Conservation (phyloP, 2,888 invertebrate genomes). For the Amiota minor region DNA sequence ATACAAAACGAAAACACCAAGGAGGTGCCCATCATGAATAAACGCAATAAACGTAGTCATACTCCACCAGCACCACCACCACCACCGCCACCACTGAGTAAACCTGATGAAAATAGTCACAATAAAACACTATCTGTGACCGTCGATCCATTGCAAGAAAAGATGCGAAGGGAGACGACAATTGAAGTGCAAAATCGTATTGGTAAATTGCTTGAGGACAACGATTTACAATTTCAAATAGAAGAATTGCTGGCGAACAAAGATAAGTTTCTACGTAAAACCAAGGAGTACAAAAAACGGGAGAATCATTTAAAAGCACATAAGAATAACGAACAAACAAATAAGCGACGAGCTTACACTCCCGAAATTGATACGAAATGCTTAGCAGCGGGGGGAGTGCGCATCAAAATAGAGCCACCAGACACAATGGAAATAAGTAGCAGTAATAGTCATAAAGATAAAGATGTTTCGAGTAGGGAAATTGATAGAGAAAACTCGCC, state of each 20-base stretch:
- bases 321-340: neutral
- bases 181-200: conserved; percentile 67
- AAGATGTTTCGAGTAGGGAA: neutral
- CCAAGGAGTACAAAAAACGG: conserved; percentile 50
- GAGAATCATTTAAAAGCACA: neutral
- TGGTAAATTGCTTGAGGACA: conserved; percentile 64
- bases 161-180: conserved; percentile 22
- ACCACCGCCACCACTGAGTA: neutral
- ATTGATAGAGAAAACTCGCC: conserved; percentile 15
- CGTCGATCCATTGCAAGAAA: neutral
- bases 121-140: conserved; percentile 58
- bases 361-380: neutral
- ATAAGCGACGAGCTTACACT: neutral
- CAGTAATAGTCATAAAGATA: neutral
- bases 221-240: conserved; percentile 54
- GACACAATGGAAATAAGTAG: neutral
- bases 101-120: conserved; percentile 28
- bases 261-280: conserved; percentile 56
- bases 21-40: neutral
- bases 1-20: neutral
- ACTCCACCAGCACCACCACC: neutral
- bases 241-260: conserved; percentile 57
- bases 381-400: neutral
- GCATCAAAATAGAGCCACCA: conserved; percentile 7
- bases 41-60: conserved; percentile 28